Evolutionary conservation across 2,113 vertebrate species (phyloP).

Genomic region (Petrocephalus zakoni): DNA sequence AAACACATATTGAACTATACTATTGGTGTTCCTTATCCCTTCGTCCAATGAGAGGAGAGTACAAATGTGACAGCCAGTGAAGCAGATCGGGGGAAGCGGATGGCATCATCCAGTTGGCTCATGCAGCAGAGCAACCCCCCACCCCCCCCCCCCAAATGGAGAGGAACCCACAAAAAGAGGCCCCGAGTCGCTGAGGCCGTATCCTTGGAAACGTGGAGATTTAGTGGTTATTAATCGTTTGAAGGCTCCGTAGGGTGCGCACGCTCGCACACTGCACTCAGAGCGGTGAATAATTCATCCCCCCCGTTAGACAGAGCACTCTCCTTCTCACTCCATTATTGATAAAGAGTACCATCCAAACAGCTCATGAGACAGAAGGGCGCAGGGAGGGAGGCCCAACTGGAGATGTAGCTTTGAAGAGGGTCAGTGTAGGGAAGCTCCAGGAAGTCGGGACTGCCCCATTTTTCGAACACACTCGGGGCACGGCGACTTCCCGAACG

Average conservation of each 20-base stretch:
- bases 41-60: background rate
- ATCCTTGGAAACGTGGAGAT: background rate
- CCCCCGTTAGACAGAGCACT: constrained; percentile 38
- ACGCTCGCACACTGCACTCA: constrained; percentile 33
- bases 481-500: background rate
- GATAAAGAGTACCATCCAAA: constrained; percentile 61
- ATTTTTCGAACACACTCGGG: background rate
- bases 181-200: background rate
- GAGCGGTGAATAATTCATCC: constrained; percentile 58
- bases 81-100: background rate
- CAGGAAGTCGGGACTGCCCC: background rate
- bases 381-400: background rate
- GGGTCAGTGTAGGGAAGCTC: background rate
- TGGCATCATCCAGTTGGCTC: background rate
- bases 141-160: background rate
- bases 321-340: constrained; percentile 59
- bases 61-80: background rate
- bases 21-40: background rate
- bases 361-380: constrained; percentile 50
- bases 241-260: constrained; percentile 12
- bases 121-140: background rate
- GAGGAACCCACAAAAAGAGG: background rate
- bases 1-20: background rate
- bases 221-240: background rate
- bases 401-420: background rate